A percentile compares a stretch with the other conserved stretches of the same genome.
These are phyloP conservation scores for Drosophila bunnanda DNA, from an alignment of 2,888 invertebrate genomes.

Conservation along the genomic window DNA sequence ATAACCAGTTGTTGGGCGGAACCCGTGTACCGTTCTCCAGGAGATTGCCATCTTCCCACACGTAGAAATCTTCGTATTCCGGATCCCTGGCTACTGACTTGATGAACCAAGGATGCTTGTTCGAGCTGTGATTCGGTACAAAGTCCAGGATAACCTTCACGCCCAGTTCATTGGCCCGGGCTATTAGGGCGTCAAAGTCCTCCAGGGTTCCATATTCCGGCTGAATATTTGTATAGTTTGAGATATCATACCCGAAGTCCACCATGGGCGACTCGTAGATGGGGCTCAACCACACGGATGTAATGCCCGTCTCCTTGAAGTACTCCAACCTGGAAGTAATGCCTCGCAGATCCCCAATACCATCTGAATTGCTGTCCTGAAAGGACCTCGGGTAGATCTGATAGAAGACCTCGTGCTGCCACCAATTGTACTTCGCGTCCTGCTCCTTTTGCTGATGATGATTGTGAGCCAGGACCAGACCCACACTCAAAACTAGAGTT, in stretches of 20 bases:
- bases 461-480: slow-evolving; percentile 10
- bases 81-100: slow-evolving; percentile 87
- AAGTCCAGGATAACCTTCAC: slow-evolving; percentile 88
- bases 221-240: slow-evolving; percentile 89
- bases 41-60: slow-evolving; percentile 87
- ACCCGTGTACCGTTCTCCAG: slow-evolving; percentile 81
- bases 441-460: slow-evolving; percentile 6
- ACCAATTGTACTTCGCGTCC: slow-evolving; percentile 87
- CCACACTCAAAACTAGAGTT: slow-evolving; percentile 19
- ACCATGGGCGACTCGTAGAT: slow-evolving; percentile 88
- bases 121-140: slow-evolving; percentile 90
- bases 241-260: slow-evolving; percentile 92
- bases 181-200: slow-evolving; percentile 88
- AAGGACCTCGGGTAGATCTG: slow-evolving; percentile 93
- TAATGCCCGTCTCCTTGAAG: slow-evolving; percentile 88
- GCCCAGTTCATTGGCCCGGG: slow-evolving; percentile 85
- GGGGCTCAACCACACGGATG: slow-evolving; percentile 90
- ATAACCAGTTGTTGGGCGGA: slow-evolving; percentile 90
- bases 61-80: slow-evolving; percentile 90
- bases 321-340: slow-evolving; percentile 87
- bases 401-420: slow-evolving; percentile 90
- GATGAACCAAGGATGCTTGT: slow-evolving; percentile 91
- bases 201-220: slow-evolving; percentile 89
- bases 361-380: slow-evolving; percentile 91
- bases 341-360: slow-evolving; percentile 88